phyloP scores from a whole-genome alignment of 2,797 vertebrate genomes.

The Gymnoscopelus microlampas region DNA sequence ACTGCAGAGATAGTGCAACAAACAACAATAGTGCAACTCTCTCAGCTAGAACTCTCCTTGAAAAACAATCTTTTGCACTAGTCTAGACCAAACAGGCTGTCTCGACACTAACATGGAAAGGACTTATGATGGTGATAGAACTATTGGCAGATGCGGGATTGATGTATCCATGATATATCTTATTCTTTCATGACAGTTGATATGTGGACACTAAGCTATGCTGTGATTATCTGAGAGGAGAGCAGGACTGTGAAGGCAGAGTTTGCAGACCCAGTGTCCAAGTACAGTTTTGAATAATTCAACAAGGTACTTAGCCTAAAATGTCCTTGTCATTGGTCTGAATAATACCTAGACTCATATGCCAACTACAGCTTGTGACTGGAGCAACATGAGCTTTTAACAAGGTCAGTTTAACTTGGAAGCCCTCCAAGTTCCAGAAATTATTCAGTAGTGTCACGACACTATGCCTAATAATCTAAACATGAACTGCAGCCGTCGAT shows the following conservation, averaged over 20 bases:
- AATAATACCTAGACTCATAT: background rate
- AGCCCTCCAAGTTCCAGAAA: background rate
- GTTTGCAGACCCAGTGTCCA: too few relatives aligned
- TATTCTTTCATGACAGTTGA: background rate
- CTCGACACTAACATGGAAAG: background rate
- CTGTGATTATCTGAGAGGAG: background rate
- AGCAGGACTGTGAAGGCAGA: background rate
- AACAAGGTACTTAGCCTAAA: background rate
- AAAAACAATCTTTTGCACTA: too few relatives aligned
- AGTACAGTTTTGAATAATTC: constrained; percentile 17
- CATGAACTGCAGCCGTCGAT: background rate
- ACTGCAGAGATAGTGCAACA: too few relatives aligned
- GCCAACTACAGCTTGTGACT: background rate
- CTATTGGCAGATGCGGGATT: background rate
- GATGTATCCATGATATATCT: background rate
- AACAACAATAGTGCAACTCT: too few relatives aligned
- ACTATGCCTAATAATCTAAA: background rate
- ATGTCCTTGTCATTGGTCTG: background rate
- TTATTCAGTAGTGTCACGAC: background rate
- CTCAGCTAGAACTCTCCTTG: too few relatives aligned
- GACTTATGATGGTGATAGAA: background rate
- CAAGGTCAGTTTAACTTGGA: constrained; percentile 5
- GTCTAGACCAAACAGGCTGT: background rate
- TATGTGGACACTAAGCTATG: background rate
- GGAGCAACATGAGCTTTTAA: background rate